phyloP scores from a whole-genome alignment of 2,113 vertebrate genomes.

The Bubo scandiacus region DNA sequence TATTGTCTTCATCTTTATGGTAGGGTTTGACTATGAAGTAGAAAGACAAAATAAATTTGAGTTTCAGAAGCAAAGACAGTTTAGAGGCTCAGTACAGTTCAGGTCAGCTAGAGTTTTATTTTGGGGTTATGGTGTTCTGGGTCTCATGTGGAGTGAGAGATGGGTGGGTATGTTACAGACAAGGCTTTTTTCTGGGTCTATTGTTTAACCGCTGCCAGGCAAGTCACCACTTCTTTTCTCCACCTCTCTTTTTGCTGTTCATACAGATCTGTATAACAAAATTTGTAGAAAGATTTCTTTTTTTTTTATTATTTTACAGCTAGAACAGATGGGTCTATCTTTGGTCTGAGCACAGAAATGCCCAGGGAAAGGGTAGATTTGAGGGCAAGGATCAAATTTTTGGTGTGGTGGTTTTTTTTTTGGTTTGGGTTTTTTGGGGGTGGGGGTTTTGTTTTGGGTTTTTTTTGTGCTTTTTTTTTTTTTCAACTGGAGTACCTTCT shows the following conservation, averaged over 20 bases:
- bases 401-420: not conserved
- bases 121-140: not conserved
- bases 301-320: too few relatives aligned
- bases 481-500: not conserved
- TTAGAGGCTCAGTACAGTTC: not conserved
- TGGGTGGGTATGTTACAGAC: not conserved
- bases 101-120: not conserved
- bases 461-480: not conserved
- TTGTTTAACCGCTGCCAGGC: not conserved
- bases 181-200: not conserved
- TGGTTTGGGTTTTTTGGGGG: not conserved
- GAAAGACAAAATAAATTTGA: not conserved
- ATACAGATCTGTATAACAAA: too few relatives aligned
- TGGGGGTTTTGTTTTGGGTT: not conserved
- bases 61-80: not conserved
- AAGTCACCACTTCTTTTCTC: not conserved
- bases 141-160: not conserved
- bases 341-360: not conserved
- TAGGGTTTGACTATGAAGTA: not conserved
- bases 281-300: not conserved
- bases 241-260: not conserved
- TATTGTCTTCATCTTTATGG: not conserved
- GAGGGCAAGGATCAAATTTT: not conserved
- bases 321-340: not conserved
- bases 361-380: not conserved